Percentiles rank a stretch among this genome's conserved stretches.
phyloP scores from a whole-genome alignment of 1,140 invertebrate species.

The Gryllus bimaculatus region DNA sequence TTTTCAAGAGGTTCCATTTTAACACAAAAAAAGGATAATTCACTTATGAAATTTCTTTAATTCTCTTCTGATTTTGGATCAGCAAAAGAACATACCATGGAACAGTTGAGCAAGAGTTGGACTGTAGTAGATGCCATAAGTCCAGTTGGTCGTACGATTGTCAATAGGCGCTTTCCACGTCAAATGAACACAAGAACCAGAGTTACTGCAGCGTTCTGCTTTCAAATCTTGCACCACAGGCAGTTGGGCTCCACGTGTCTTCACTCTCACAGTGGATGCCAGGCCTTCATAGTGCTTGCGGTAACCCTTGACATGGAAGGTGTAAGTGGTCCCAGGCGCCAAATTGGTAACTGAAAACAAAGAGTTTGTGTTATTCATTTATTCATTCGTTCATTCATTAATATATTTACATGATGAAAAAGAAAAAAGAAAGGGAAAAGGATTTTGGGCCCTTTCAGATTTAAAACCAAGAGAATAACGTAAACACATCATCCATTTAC shows the following conservation, averaged over 20 bases:
- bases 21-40: too few relatives aligned
- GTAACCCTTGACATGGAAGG: slow-evolving; percentile 34
- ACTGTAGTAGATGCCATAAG: slow-evolving; percentile 56
- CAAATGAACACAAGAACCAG: background rate
- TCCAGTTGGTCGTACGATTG: slow-evolving; percentile 41
- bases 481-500: too few relatives aligned
- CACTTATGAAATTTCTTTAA: too few relatives aligned
- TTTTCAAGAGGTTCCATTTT: too few relatives aligned
- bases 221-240: background rate
- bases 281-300: slow-evolving; percentile 50
- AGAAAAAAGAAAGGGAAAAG: too few relatives aligned
- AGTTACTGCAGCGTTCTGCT: background rate
- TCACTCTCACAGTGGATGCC: slow-evolving; percentile 37
- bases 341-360: slow-evolving; percentile 42
- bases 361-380: background rate
- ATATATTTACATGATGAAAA: background rate
- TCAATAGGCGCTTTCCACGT: slow-evolving; percentile 49
- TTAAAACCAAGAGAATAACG: too few relatives aligned
- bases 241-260: slow-evolving; percentile 32
- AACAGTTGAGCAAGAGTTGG: slow-evolving; percentile 38
- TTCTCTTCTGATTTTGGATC: too few relatives aligned
- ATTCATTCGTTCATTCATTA: background rate
- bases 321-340: slow-evolving; percentile 40
- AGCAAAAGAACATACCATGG: slow-evolving; percentile 32
- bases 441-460: too few relatives aligned